Evolutionary conservation across 2,113 vertebrate species (phyloP).

Genomic region (Cephalophus harveyi): DNA sequence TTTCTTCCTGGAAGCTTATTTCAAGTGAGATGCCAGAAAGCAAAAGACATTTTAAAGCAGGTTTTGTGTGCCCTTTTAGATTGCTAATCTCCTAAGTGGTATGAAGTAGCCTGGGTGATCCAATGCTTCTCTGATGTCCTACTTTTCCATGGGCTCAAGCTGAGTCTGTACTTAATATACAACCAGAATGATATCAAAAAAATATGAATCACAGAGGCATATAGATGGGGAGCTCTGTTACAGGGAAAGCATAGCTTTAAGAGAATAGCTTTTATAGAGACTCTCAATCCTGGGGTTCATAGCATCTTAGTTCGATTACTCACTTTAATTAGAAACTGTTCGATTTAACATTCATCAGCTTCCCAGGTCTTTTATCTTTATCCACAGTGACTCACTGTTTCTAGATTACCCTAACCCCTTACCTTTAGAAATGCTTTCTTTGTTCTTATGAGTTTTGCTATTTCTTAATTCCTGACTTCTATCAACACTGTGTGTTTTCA

Average conservation of each 20-base stretch:
- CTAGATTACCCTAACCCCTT: conserved; percentile 25
- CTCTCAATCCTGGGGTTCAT: not conserved
- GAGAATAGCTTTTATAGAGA: not conserved
- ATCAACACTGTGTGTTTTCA: conserved; percentile 21
- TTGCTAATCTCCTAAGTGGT: conserved; percentile 45
- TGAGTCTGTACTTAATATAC: not conserved
- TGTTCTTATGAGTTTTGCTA: not conserved
- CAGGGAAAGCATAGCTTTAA: not conserved
- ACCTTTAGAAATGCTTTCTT: conserved; percentile 26
- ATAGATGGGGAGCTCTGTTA: not conserved
- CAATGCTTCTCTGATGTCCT: conserved; percentile 9
- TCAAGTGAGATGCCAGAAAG: conserved; percentile 2
- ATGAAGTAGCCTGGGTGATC: not conserved
- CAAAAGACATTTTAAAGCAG: not conserved
- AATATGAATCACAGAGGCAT: not conserved
- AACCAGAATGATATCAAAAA: conserved; percentile 10
- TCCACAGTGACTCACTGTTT: not conserved
- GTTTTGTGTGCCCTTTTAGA: not conserved
- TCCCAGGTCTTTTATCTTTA: not conserved
- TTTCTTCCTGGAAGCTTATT: conserved; percentile 32
- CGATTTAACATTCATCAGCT: not conserved
- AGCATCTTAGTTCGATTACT: not conserved
- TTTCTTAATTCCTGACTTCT: conserved; percentile 51
- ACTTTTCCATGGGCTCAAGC: not conserved
- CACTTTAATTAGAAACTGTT: not conserved